Percentiles rank a stretch among this genome's conserved stretches.
phyloP scores from a whole-genome alignment of 2,113 vertebrate species.

The Prunella fulvescens region DNA sequence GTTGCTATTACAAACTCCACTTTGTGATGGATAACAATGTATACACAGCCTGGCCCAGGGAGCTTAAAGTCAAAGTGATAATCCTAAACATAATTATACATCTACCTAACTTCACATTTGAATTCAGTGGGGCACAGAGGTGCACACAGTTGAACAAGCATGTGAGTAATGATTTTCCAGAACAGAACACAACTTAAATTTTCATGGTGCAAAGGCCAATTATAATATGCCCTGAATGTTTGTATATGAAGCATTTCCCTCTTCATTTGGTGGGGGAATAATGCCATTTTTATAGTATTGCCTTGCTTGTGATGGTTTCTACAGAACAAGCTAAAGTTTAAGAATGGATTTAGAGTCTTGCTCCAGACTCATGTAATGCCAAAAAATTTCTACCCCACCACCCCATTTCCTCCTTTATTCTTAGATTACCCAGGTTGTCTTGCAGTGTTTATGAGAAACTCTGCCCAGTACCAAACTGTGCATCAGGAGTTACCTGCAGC shows the following conservation, averaged over 20 bases:
- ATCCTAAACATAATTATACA: background rate
- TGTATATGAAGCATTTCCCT: background rate
- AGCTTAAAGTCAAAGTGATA: background rate
- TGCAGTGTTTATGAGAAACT: background rate
- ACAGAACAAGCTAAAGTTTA: background rate
- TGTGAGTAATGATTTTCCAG: background rate
- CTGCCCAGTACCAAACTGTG: background rate
- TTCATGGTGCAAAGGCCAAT: background rate
- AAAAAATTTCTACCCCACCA: background rate
- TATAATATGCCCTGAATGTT: background rate
- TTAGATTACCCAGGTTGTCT: background rate
- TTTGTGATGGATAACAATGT: background rate
- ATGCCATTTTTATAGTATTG: background rate
- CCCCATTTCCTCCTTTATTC: background rate
- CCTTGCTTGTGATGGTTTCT: background rate
- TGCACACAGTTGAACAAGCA: background rate
- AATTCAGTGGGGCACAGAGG: background rate
- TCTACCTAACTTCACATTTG: background rate
- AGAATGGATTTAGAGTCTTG: background rate
- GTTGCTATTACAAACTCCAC: background rate
- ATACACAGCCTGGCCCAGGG: background rate
- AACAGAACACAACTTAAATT: background rate
- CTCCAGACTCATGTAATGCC: background rate
- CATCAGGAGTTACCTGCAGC: background rate
- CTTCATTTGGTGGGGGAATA: background rate